Evolutionary conservation across 2,113 vertebrate genomes (phyloP).

Genomic region (Casuarius casuarius): DNA sequence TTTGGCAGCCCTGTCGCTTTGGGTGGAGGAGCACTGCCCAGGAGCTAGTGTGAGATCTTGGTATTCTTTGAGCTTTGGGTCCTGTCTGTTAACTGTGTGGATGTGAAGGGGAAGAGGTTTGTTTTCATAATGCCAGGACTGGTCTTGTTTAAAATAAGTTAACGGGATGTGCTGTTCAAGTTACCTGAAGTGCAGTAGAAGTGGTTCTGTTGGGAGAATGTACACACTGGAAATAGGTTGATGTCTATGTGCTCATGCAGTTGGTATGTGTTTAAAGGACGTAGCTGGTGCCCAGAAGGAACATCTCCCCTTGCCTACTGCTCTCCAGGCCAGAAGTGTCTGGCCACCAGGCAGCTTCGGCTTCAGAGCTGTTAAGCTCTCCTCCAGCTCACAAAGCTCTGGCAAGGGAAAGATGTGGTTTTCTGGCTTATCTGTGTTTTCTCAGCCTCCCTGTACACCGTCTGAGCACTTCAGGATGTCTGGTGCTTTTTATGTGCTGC

Average conservation of each 20-base stretch:
- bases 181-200: background rate
- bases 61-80: background rate
- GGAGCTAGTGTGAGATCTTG: background rate
- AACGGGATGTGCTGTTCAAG: rapidly evolving
- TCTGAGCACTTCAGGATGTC: slow-evolving; percentile 37
- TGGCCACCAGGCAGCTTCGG: background rate
- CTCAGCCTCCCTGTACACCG: background rate
- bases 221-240: background rate
- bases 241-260: background rate
- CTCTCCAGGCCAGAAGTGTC: background rate
- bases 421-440: slow-evolving; percentile 46
- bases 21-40: background rate
- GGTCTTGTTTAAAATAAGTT: background rate
- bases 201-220: background rate
- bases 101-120: background rate
- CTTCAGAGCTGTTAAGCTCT: background rate
- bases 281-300: background rate
- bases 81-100: rapidly evolving
- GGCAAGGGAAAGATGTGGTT: background rate
- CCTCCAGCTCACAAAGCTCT: background rate
- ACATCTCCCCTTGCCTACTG: background rate
- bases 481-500: background rate
- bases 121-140: background rate
- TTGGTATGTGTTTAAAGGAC: background rate
- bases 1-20: background rate